A percentile compares a stretch with the other conserved stretches of the same genome.
phyloP scores from a whole-genome alignment of 2,113 vertebrate genomes.

The Erythrolamprus reginae region DNA sequence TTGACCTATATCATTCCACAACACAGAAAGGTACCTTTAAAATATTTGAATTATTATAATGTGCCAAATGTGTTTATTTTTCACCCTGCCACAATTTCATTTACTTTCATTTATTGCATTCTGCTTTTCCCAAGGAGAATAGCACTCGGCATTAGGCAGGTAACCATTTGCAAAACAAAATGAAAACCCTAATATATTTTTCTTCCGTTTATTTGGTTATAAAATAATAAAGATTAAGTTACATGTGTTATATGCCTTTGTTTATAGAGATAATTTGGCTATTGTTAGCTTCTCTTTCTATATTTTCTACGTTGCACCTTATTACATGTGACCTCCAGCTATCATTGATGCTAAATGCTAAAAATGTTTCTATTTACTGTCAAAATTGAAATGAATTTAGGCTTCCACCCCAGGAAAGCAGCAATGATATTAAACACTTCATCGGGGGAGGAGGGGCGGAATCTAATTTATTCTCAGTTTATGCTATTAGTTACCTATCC shows the following conservation, averaged over 20 bases:
- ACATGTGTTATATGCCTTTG: background rate
- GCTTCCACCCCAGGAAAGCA: background rate
- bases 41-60: constrained; percentile 17
- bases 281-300: background rate
- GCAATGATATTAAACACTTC: constrained; percentile 1
- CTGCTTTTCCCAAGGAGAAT: background rate
- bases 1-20: constrained; percentile 7
- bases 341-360: constrained; percentile 12
- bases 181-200: constrained; percentile 11
- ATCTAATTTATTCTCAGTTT: constrained; percentile 18
- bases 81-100: constrained; percentile 28
- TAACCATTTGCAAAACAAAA: constrained; percentile 25
- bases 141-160: constrained; percentile 16
- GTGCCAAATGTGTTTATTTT: background rate
- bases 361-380: background rate
- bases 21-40: constrained; percentile 10
- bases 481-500: background rate
- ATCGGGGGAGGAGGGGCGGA: no score
- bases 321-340: constrained; percentile 17
- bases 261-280: constrained; percentile 32
- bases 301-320: constrained; percentile 31
- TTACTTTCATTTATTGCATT: constrained; percentile 39
- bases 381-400: background rate
- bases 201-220: constrained; percentile 24
- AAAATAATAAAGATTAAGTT: constrained; percentile 6